Evolutionary conservation across 2,888 invertebrate genomes (phyloP).

Genomic region (Ernsta delagoae): DNA sequence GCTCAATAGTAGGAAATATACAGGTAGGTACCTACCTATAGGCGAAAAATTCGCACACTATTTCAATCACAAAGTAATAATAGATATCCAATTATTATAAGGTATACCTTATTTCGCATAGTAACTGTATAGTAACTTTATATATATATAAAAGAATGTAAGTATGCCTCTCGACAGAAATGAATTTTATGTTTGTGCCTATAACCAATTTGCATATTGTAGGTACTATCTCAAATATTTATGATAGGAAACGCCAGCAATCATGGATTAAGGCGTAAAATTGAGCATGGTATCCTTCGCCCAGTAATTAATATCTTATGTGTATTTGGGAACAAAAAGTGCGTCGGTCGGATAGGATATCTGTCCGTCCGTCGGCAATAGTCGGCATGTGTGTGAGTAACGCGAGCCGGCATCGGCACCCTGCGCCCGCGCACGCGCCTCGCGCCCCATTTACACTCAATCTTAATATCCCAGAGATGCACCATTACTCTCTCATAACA

Average conservation of each 20-base stretch:
- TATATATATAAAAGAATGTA: too few species aligned
- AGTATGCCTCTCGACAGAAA: too few species aligned
- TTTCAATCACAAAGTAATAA: too few species aligned
- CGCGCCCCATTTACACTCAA: slow-evolving; percentile 77
- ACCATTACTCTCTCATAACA: slow-evolving; percentile 77
- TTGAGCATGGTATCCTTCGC: slow-evolving; percentile 72
- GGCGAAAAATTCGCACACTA: too few species aligned
- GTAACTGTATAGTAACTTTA: too few species aligned
- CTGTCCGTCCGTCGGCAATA: slow-evolving; percentile 35
- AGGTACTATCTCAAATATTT: neutral
- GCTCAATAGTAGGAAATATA: too few species aligned
- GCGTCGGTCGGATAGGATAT: slow-evolving; percentile 67
- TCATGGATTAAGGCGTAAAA: slow-evolving; percentile 57
- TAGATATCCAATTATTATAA: too few species aligned
- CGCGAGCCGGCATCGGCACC: slow-evolving; percentile 61
- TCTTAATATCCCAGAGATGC: slow-evolving; percentile 81
- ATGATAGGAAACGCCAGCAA: slow-evolving; percentile 14
- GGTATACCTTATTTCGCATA: too few species aligned
- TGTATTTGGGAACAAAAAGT: slow-evolving; percentile 72
- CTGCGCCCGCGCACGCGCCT: slow-evolving; percentile 67
- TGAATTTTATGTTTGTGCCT: too few species aligned
- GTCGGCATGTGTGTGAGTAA: slow-evolving; percentile 57
- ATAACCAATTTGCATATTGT: too few species aligned
- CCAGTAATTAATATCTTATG: slow-evolving; percentile 80
- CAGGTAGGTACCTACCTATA: too few species aligned